A percentile compares a stretch with the other conserved stretches of the same genome.
Conservation (phyloP, 2,888 invertebrate species). For the Crematogaster levior region DNA sequence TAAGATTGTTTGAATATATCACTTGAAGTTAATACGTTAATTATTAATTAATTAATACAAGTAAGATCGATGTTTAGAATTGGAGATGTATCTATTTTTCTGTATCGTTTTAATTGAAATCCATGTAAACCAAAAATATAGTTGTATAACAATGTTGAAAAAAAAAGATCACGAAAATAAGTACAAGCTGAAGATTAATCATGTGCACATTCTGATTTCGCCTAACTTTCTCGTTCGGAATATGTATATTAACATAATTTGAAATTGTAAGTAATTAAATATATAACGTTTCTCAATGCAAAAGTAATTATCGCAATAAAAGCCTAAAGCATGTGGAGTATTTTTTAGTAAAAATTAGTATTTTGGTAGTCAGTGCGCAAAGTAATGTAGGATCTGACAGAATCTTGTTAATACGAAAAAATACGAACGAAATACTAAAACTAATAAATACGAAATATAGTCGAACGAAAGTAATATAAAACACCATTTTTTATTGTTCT, state of each 20-base stretch:
- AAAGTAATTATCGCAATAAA: conserved; percentile 47
- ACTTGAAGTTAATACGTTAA: conserved; percentile 34
- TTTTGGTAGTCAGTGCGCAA: conserved; percentile 35
- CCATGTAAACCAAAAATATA: conserved; percentile 63
- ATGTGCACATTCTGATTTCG: neutral
- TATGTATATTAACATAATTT: conserved; percentile 33
- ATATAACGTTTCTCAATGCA: conserved; percentile 44
- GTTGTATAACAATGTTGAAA: conserved; percentile 41
- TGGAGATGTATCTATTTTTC: conserved; percentile 71
- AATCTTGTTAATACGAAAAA: too few species aligned
- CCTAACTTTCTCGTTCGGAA: conserved; percentile 33
- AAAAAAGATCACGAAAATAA: conserved; percentile 25
- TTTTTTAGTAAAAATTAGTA: conserved; percentile 58
- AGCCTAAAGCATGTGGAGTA: conserved; percentile 58
- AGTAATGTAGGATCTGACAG: conserved; percentile 15
- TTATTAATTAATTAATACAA: conserved; percentile 57
- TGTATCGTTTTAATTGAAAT: conserved; percentile 64
- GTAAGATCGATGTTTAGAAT: conserved; percentile 56
- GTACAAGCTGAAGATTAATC: conserved; percentile 19
- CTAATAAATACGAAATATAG: conserved; percentile 28
- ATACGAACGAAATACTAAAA: too few species aligned
- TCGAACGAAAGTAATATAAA: conserved; percentile 41
- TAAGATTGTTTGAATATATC: conserved; percentile 21
- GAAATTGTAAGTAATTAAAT: conserved; percentile 34
- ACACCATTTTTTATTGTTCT: conserved; percentile 27